Evolutionary conservation across 1,140 invertebrate species (phyloP), one percentile per base, ranked within the genome.

Genomic region (Caenorhabditis brenneri): DNA sequence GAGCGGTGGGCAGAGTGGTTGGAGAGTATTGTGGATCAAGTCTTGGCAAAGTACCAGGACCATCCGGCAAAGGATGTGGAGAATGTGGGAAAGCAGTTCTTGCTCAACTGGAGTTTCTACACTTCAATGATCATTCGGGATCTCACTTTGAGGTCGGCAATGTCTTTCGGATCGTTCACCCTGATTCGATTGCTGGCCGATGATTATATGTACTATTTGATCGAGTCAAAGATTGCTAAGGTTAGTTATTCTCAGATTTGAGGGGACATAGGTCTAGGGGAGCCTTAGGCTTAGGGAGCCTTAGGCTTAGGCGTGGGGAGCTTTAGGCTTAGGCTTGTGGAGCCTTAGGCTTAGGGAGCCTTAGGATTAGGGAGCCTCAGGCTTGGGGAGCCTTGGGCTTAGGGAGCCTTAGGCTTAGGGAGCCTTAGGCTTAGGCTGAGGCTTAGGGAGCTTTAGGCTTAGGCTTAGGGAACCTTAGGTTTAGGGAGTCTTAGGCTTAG

Each of bases 41-140:
- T 91, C 51, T 97, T 96, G 92, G 94, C 95, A n/a, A 95, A 95
- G 27, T 88, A 87, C 46, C 83, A 87, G 33, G 87, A 88, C 39
- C 48, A 91, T 95, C 95, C 85, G 95, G 91, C 58, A 78, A 91
- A 80, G 46, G 84, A 78, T 55, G 58, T 86, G 82, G 33, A 87
- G 16, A 39, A 85, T 22, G 74, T 82, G 29, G 79, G 84, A 95
- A 16, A 95, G 36, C 95, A 98, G 91, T 97, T 99, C 92, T 93
- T 99, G 82, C 93, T 99, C 46, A 97, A 98, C 92, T 99, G 97
- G 97, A 97, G 96, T 83, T 99, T 98, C 93, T 99, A 98, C 92
- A 96, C 95, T 94, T 97, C 96, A 33, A 96, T 97, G 94, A 95
- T 98, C 19, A 97, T 98, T 88, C 92, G 96, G 42, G 96, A 98